Evolutionary conservation across 2,888 invertebrate species (phyloP).

Genomic region (Cheilosia pagana): DNA sequence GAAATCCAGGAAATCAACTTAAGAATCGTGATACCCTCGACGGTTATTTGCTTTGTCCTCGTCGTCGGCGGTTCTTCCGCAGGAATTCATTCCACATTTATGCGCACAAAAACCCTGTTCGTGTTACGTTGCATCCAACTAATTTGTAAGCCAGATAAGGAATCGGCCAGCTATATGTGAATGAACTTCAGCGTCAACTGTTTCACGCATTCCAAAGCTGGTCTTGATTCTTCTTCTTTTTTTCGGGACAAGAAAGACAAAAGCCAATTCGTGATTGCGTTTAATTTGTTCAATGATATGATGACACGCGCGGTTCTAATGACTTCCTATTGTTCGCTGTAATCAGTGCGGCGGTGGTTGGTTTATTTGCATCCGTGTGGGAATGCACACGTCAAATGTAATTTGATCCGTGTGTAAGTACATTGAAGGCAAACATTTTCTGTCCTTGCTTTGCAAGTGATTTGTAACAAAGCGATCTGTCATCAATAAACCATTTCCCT

Average conservation of each 20-base stretch:
- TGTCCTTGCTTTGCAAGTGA: too few relatives aligned
- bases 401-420: conserved; percentile 4
- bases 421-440: too few relatives aligned
- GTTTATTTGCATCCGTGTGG: conserved; percentile 50
- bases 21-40: conserved; percentile 61
- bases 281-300: conserved; percentile 71
- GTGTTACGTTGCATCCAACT: conserved; percentile 20
- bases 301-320: conserved; percentile 56
- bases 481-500: too few relatives aligned
- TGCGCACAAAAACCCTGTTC: conserved; percentile 20
- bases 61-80: neutral
- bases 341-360: conserved; percentile 6
- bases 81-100: conserved; percentile 11
- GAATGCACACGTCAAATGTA: conserved; percentile 28
- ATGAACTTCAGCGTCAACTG: conserved; percentile 64
- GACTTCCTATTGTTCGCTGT: conserved; percentile 40
- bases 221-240: conserved; percentile 20
- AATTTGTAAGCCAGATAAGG: conserved; percentile 58
- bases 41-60: conserved; percentile 59
- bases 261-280: conserved; percentile 45
- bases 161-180: conserved; percentile 51
- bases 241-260: conserved; percentile 24
- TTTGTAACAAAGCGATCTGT: too few relatives aligned
- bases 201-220: conserved; percentile 56
- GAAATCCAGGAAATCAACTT: conserved; percentile 44